Percentiles rank a stretch among this genome's conserved stretches.
phyloP scores from a whole-genome alignment of 1,140 invertebrate genomes.

The Aricia agestis region DNA sequence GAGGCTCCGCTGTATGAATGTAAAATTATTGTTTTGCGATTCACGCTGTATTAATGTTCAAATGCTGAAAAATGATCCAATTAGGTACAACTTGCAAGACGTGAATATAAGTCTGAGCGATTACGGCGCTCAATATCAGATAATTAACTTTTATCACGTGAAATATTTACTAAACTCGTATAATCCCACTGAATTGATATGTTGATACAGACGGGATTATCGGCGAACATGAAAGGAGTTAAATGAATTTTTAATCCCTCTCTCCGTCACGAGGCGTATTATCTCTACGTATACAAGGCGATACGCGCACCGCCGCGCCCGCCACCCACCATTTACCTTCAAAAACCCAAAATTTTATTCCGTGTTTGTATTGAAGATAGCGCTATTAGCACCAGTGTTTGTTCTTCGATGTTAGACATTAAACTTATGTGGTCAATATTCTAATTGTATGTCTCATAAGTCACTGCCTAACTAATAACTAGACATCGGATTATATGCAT shows the following conservation, averaged over 20 bases:
- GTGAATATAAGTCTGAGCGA: not conserved
- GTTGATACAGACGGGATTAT: constrained; percentile 69
- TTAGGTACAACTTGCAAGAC: not conserved
- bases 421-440: not conserved
- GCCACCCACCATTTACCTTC: constrained; percentile 21
- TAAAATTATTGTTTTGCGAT: not conserved
- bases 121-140: constrained; percentile 32
- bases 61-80: not conserved
- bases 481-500: too few species aligned
- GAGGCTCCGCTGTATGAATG: too few species aligned
- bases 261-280: constrained; percentile 51
- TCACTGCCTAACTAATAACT: too few species aligned
- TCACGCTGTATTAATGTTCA: not conserved
- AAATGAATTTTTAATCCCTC: constrained; percentile 72
- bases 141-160: constrained; percentile 64
- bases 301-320: constrained; percentile 14
- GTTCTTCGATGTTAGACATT: not conserved
- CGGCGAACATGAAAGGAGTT: constrained; percentile 70
- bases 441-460: not conserved
- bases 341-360: constrained; percentile 20
- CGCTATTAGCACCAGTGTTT: not conserved
- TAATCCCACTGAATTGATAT: constrained; percentile 68
- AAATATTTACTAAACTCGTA: constrained; percentile 63
- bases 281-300: constrained; percentile 45
- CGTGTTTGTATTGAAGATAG: constrained; percentile 22